phyloP scores from a whole-genome alignment of 2,113 vertebrate species.

The Gymnogyps californianus region DNA sequence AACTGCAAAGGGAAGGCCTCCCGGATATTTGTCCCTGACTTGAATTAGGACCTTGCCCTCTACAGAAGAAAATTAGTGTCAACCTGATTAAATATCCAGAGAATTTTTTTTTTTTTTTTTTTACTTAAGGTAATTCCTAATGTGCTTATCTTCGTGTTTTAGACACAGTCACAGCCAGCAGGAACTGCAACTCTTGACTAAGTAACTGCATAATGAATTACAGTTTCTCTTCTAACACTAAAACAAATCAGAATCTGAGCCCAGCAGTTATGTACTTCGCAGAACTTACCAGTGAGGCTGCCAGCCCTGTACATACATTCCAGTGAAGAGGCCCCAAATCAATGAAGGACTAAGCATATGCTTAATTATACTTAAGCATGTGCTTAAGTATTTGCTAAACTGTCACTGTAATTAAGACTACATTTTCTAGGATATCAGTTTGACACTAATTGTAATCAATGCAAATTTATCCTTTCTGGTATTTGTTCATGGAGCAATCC shows the following conservation, averaged over 20 bases:
- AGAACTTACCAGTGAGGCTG: neutral
- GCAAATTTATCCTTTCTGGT: conserved; percentile 37
- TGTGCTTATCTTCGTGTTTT: fast-evolving
- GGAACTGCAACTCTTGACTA: neutral
- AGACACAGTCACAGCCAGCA: neutral
- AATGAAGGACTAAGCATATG: neutral
- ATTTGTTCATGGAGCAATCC: conserved; percentile 10
- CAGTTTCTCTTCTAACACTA: neutral
- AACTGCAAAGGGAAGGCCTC: neutral
- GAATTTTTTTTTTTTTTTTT: too few relatives aligned
- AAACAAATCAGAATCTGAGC: neutral
- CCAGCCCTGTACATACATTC: neutral
- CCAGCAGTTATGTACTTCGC: neutral
- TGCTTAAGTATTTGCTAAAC: conserved; percentile 15
- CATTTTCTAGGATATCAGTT: neutral
- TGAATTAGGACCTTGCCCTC: neutral
- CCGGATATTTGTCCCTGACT: neutral
- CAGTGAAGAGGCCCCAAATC: neutral
- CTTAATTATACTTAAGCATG: conserved; percentile 6
- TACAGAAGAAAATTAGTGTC: neutral
- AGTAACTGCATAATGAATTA: neutral
- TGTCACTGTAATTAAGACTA: neutral
- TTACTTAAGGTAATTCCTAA: neutral
- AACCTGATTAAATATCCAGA: neutral
- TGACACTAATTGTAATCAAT: conserved; percentile 62